Conservation (phyloP, 2,888 invertebrate species). For the Oscheius sp. region DNA sequence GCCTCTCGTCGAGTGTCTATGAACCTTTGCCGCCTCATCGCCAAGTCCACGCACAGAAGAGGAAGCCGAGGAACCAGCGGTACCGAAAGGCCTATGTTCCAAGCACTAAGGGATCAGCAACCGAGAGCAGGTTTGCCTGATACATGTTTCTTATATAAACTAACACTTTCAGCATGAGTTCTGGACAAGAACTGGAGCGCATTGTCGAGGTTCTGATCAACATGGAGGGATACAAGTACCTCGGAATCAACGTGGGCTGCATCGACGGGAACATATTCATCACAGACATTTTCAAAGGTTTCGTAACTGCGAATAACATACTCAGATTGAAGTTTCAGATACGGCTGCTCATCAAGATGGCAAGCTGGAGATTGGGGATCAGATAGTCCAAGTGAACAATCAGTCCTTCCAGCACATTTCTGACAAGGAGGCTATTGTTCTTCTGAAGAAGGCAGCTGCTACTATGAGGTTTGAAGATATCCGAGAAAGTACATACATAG, state of each 20-base stretch:
- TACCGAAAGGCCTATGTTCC: slow-evolving; percentile 67
- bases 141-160: neutral
- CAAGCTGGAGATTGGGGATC: slow-evolving; percentile 68
- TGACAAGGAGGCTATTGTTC: slow-evolving; percentile 58
- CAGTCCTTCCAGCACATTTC: slow-evolving; percentile 66
- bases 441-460: slow-evolving; percentile 56
- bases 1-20: slow-evolving; percentile 48
- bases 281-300: slow-evolving; percentile 55
- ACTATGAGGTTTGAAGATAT: slow-evolving; percentile 42
- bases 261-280: slow-evolving; percentile 68
- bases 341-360: slow-evolving; percentile 63
- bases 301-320: neutral
- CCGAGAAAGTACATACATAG: neutral
- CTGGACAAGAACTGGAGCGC: slow-evolving; percentile 56
- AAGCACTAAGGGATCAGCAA: slow-evolving; percentile 67
- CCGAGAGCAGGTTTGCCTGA: slow-evolving; percentile 61
- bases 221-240: slow-evolving; percentile 55
- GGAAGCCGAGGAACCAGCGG: slow-evolving; percentile 56
- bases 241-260: slow-evolving; percentile 65
- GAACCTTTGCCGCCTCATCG: slow-evolving; percentile 49
- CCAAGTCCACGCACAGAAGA: slow-evolving; percentile 39
- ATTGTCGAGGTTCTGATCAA: slow-evolving; percentile 65
- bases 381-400: slow-evolving; percentile 68
- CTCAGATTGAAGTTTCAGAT: slow-evolving; percentile 34
- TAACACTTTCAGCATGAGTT: slow-evolving; percentile 36